phyloP scores from a whole-genome alignment of 2,888 invertebrate species.

The Cyclophora albipunctata region DNA sequence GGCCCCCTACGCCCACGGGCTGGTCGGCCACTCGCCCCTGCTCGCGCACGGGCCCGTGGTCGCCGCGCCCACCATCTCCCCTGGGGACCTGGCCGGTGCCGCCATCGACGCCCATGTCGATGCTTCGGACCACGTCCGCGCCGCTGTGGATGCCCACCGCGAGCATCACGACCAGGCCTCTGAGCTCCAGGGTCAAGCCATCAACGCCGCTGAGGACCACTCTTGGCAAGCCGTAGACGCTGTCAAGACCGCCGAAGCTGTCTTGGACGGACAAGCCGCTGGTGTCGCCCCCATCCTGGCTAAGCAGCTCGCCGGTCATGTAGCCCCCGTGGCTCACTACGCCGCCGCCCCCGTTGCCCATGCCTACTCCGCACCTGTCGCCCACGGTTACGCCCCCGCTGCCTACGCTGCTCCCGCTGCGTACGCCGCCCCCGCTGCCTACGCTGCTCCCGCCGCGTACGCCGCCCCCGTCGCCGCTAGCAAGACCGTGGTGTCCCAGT shows the following conservation, averaged over 20 bases:
- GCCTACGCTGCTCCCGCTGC: constrained; percentile 29
- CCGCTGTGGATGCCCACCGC: constrained; percentile 58
- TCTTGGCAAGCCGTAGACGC: constrained; percentile 67
- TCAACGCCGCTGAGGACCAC: constrained; percentile 68
- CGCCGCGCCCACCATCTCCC: constrained; percentile 59
- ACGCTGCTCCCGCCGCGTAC: constrained; percentile 23
- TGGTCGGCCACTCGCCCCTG: constrained; percentile 37
- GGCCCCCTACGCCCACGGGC: constrained; percentile 44
- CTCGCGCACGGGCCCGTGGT: constrained; percentile 38
- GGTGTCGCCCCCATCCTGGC: constrained; percentile 62
- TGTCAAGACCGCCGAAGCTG: constrained; percentile 60
- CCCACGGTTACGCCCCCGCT: constrained; percentile 14
- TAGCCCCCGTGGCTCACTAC: constrained; percentile 22
- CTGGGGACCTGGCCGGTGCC: constrained; percentile 60
- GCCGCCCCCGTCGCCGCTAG: constrained; percentile 23
- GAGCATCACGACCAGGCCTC: constrained; percentile 65
- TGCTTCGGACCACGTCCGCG: constrained; percentile 63
- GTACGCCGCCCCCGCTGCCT: constrained; percentile 31
- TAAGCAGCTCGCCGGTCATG: constrained; percentile 61
- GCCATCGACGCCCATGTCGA: constrained; percentile 67
- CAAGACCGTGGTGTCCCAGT: constrained; percentile 35
- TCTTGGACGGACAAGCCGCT: constrained; percentile 64
- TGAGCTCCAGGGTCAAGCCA: constrained; percentile 60
- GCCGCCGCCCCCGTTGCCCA: constrained; percentile 17
- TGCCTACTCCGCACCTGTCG: constrained; percentile 18